A percentile compares a stretch with the other conserved stretches of the same genome.
phyloP scores from a whole-genome alignment of 2,888 invertebrate species.

The Rhingia rostrata region DNA sequence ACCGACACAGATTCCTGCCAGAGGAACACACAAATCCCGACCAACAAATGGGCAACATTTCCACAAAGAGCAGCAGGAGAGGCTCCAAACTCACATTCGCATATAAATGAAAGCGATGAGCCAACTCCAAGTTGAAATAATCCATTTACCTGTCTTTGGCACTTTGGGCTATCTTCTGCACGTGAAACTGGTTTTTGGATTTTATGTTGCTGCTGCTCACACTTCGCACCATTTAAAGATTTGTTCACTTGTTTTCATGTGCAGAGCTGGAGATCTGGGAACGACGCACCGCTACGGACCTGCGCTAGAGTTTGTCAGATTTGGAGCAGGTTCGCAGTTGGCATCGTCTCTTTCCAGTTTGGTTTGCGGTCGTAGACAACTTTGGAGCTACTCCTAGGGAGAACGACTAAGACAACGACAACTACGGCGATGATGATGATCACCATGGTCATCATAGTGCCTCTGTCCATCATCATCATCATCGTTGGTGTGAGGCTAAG shows the following conservation, averaged over 20 bases:
- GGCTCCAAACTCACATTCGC: slow-evolving; percentile 9
- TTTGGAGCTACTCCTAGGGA: slow-evolving; percentile 16
- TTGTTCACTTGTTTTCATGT: slow-evolving; percentile 62
- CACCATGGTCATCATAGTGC: slow-evolving; percentile 49
- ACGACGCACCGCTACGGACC: background rate
- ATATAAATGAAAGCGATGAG: slow-evolving; percentile 64
- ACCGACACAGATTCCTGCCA: slow-evolving; percentile 73
- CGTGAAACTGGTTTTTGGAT: slow-evolving; percentile 62
- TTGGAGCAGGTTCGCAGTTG: slow-evolving; percentile 68
- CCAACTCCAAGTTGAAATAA: slow-evolving; percentile 56
- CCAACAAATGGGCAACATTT: slow-evolving; percentile 57
- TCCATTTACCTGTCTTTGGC: slow-evolving; percentile 73
- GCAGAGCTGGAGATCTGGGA: background rate
- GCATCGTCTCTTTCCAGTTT: slow-evolving; percentile 45
- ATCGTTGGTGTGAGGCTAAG: background rate
- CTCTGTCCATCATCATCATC: slow-evolving; percentile 1
- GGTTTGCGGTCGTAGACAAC: slow-evolving; percentile 29
- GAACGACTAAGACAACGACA: slow-evolving; percentile 56
- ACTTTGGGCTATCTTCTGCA: slow-evolving; percentile 59
- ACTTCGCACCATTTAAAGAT: slow-evolving; percentile 70
- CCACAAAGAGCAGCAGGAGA: slow-evolving; percentile 29
- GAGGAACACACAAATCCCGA: slow-evolving; percentile 63
- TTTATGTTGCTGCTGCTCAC: slow-evolving; percentile 43
- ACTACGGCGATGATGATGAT: slow-evolving; percentile 57
- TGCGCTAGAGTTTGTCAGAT: slow-evolving; percentile 61